Base-by-base conservation (phyloP, 2,797 vertebrate species). In the Scomberomorus guttatus region DNA sequence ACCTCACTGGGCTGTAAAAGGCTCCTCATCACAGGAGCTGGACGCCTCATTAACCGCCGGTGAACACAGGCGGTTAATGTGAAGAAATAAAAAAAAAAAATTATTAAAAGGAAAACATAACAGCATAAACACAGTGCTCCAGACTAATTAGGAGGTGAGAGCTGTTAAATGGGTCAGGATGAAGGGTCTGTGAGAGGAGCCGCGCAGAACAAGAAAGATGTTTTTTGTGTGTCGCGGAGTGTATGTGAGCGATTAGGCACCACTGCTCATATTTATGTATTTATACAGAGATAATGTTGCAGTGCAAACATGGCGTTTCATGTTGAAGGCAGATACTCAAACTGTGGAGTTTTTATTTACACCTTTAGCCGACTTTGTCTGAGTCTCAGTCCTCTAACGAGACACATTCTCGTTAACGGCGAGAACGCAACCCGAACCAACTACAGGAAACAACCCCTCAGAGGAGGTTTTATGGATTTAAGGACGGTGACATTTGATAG, bases 141-240 rank as follows among this genome's bases (percentile, higher is more conserved):
- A 48, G 20, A 75, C 62, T 79, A 66, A 83, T 80, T 73, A 72
- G 71, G 25, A 65, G 83, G 75, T 70, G 77, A 77, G 65, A 59
- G 78, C 77, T 27, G 56, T 37, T 66, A 66, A 74, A 59, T 39
- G 24, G 64, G 72, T 83, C 86, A 74, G 17, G 58, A 58, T 18
- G 54, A 42, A 54, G 24, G 39, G 27, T 22, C 57, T 6, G 56
- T 9, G n/a, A 69, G 77, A 54, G 25, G 34, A 68, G 58, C 39
- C 13, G 39, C 12, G 12, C 1, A 46, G 42, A 29, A 59, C 57
- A 24, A 25, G 54, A 15, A 24, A 4, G 27, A 29, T 27, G 55
- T 18, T 50, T 20, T 48, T 2, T 48, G 18, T 50, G 44, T 46
- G 44, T 46, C 39, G 11, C 12, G 39, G 39, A 42, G 14, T 50